Percentiles rank a stretch among this genome's conserved stretches.
These are phyloP conservation scores for Ibycter americanus DNA, from an alignment of 2,797 vertebrate genomes.

Conservation along the genomic window DNA sequence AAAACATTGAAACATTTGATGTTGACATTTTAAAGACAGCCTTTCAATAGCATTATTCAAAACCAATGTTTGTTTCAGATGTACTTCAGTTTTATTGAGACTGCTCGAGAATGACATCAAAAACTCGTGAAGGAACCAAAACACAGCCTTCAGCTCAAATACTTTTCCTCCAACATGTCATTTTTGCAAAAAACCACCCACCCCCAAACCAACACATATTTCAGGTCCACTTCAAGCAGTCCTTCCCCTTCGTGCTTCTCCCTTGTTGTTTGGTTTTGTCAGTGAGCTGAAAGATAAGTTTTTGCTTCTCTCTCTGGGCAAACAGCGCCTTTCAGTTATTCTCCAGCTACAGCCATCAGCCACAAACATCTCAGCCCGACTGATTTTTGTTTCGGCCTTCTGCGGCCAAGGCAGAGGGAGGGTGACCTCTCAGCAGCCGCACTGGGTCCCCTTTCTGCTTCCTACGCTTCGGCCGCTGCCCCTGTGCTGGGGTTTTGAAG, in stretches of 20 bases:
- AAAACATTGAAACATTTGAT: background rate
- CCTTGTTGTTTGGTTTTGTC: background rate
- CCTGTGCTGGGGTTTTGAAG: fast-evolving
- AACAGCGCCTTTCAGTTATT: background rate
- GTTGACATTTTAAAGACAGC: slow-evolving; percentile 21
- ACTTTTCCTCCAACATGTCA: background rate
- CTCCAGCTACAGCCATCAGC: background rate
- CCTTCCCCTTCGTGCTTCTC: background rate
- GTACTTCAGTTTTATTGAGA: slow-evolving; percentile 2
- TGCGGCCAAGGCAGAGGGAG: background rate
- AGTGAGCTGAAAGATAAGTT: background rate
- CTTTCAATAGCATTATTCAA: background rate
- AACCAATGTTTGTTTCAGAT: slow-evolving; percentile 8
- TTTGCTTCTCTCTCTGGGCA: background rate
- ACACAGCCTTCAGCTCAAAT: background rate
- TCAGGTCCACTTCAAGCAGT: background rate
- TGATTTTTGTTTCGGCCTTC: background rate
- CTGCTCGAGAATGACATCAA: background rate
- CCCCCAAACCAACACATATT: background rate
- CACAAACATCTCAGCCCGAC: background rate
- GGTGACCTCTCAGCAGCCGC: background rate
- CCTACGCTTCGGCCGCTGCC: fast-evolving
- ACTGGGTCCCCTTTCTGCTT: background rate
- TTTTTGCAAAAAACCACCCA: background rate
- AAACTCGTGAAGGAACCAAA: background rate